Base-by-base conservation (phyloP, 2,888 invertebrate genomes). In the Ferrisia virgata region DNA sequence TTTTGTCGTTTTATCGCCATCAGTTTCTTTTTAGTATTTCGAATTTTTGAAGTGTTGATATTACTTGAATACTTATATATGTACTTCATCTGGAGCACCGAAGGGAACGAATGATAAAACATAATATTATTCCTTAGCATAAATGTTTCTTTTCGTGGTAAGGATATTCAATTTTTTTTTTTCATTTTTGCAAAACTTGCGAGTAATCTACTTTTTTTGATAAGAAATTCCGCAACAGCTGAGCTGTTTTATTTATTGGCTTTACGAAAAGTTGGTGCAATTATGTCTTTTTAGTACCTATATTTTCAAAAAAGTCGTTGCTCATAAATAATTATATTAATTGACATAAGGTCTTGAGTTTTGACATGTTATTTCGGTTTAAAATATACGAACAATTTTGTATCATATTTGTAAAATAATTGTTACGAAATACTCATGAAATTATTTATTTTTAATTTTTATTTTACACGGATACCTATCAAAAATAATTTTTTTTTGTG, bases 311-410 rank as follows among this genome's bases (percentile, higher is more conserved):
- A 53, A 53, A 53, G 5, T 53, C 15, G 5, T 53, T 22, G 22
- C 53, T 53, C 22, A 8, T 9, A 53, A 18, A 8, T 53, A n/a
- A n/a, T 40, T 1, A 53, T 22, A 8, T 53, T 47, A 5, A n/a
- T 6, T 53, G 22, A 2, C 53, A 22, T 22, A 53, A 5, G 18
- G 18, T 9, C 2, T 18, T 53, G 2, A 1, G 11, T 53, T 18
- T 47, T 47, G n/a, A 47, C n/a, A 47, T 3, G 2, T 15, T 47
- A 22, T 18, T 53, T 28, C 3, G 25, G 3, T 18, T 36, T 76
- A 36, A n/a, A 76, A 33, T 36, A 36, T 36, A 36, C 72, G 72
- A 76, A 76, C 72, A 76, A 76, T 36, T 33, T 76, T 76, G 72
- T 76, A 36, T 18, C n/a, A 76, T 76, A 36, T 18, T 36, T 76